Conservation (phyloP, 1,140 invertebrate species). For the Dendrolimus punctatus region DNA sequence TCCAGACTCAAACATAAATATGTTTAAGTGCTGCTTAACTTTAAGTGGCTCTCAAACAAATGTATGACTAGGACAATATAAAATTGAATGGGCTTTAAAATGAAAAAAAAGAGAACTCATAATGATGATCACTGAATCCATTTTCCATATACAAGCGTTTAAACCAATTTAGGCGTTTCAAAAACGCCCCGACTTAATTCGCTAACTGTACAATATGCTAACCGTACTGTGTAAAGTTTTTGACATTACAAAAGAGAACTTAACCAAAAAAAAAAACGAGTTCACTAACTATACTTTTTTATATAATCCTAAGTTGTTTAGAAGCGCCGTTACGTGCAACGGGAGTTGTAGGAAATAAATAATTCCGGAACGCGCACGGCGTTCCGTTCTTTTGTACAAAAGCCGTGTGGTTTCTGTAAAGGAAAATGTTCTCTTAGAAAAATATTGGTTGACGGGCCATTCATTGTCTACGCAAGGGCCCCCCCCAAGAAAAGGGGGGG, state of each 20-base stretch:
- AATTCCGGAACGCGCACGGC: slow-evolving; percentile 37
- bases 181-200: slow-evolving; percentile 7
- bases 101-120: too few species aligned
- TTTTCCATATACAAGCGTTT: not conserved
- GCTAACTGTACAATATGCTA: slow-evolving; percentile 5
- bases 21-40: too few species aligned
- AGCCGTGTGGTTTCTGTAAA: slow-evolving; percentile 21
- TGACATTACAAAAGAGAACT: slow-evolving; percentile 28
- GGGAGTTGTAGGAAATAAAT: slow-evolving; percentile 56
- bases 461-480: too few species aligned
- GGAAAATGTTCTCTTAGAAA: not conserved
- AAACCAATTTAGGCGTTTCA: slow-evolving; percentile 3
- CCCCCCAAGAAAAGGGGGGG: too few species aligned
- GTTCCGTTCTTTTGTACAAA: slow-evolving; percentile 55
- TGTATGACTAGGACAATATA: too few species aligned
- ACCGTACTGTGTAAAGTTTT: slow-evolving; percentile 2
- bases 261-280: slow-evolving; percentile 23
- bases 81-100: too few species aligned
- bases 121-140: not conserved
- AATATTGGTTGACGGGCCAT: too few species aligned
- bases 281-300: slow-evolving; percentile 24
- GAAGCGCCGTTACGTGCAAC: slow-evolving; percentile 55
- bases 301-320: slow-evolving; percentile 21
- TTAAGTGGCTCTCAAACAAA: too few species aligned
- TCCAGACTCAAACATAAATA: too few species aligned